phyloP scores from a whole-genome alignment of 1,140 invertebrate genomes.

The Cotesia glomerata region DNA sequence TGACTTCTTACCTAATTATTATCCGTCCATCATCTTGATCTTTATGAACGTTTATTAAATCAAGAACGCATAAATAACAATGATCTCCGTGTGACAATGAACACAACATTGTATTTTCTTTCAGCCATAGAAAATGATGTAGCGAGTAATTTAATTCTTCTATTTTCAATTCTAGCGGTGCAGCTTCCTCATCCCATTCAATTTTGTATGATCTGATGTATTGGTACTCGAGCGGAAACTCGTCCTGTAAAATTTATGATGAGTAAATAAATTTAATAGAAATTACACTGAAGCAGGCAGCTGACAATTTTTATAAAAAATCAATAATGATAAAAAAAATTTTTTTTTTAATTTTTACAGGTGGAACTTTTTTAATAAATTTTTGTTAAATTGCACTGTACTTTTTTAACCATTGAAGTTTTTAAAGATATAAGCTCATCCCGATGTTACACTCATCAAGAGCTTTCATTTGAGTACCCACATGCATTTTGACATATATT shows the following conservation, averaged over 20 bases:
- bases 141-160: conserved; percentile 32
- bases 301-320: too few relatives aligned
- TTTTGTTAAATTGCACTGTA: too few relatives aligned
- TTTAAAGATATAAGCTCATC: too few relatives aligned
- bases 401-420: too few relatives aligned
- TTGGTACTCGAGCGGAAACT: conserved; percentile 35
- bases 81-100: conserved; percentile 32
- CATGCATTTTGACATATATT: too few relatives aligned
- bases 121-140: conserved; percentile 55
- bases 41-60: conserved; percentile 36
- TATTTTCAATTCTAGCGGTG: background rate
- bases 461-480: too few relatives aligned
- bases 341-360: too few relatives aligned
- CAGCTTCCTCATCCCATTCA: conserved; percentile 34
- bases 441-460: too few relatives aligned
- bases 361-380: too few relatives aligned
- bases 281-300: background rate
- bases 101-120: conserved; percentile 46
- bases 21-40: conserved; percentile 34
- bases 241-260: conserved; percentile 40
- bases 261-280: conserved; percentile 8
- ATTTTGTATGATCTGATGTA: conserved; percentile 40
- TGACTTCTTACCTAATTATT: conserved; percentile 40
- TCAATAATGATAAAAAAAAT: too few relatives aligned
- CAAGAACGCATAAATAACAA: conserved; percentile 44